Evolutionary conservation across 2,888 invertebrate genomes (phyloP), one percentile per base, ranked within the genome.

Genomic region (Synergus umbraculus): DNA sequence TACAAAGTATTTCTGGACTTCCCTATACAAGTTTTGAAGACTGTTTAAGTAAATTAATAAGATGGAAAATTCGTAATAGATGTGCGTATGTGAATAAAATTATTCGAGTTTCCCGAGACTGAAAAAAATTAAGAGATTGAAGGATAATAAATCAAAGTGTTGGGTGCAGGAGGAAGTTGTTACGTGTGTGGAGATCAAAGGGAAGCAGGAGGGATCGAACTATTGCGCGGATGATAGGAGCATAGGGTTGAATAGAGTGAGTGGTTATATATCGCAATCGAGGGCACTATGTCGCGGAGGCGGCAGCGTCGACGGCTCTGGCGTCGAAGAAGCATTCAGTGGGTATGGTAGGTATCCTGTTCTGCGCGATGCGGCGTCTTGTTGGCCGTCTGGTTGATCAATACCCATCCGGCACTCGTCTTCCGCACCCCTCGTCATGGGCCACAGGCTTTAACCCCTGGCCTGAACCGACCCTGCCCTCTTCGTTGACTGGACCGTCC

Each of bases 231-330:
- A 84, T 86, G 89, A 86, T 82, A 84, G 83, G 83, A 88, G 86
- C 87, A 86, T 87, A 87, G 89, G 90, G 88, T 88, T 89, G 88
- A 86, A 83, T 86, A 81, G 86, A 85, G 84, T 85, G 86, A 85
- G 84, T 82, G 87, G 86, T 86, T 86, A 88, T 89, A 89, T 87
- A 89, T 90, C 88, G 89, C 88, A 87, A 90, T 90, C 88, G 90
- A 87, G 90, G 90, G 90, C 90, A 90, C 90, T 90, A 89, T 90
- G 90, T 90, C 90, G 89, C 88, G 88, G 84, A 87, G 86, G 83
- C 86, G 86, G 86, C 85, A 88, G 83, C 83, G 41, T 66, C 43
- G 69, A 49, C 29, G 49, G 29, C 49, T 49, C 49, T 15, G 54
- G 49, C 49, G 69, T 49, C 69, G 29, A 15, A 49, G 49, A 37